Conservation (phyloP, 2,797 vertebrate genomes). For the Mormyrops attenuatus region DNA sequence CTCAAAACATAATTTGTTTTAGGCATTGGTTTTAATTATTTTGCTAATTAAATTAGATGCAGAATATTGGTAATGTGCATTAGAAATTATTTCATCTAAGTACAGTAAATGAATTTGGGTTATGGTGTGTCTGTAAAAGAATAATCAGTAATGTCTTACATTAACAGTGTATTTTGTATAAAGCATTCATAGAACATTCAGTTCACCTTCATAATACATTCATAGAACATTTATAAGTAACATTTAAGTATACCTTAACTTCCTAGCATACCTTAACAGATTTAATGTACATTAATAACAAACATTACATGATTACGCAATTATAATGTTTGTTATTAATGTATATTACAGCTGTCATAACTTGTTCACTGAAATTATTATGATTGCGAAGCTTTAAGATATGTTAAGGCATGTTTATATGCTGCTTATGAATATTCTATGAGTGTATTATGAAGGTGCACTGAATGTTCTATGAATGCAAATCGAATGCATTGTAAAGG, state of each 20-base stretch:
- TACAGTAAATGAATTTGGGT: constrained; percentile 26
- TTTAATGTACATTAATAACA: background rate
- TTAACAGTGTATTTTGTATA: background rate
- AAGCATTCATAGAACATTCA: background rate
- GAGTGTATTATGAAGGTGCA: background rate
- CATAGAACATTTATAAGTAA: background rate
- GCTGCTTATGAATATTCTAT: background rate
- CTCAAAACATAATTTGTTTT: constrained; percentile 48
- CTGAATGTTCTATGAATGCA: background rate
- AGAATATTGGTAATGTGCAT: constrained; percentile 48
- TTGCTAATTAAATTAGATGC: constrained; percentile 58
- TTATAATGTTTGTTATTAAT: background rate
- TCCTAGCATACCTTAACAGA: background rate
- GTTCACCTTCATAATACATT: no score
- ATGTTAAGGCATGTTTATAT: background rate
- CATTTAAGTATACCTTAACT: background rate
- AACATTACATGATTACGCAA: background rate
- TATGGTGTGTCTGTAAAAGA: constrained; percentile 50
- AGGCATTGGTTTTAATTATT: constrained; percentile 50
- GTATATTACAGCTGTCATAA: background rate
- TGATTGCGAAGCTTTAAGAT: background rate
- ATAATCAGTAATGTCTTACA: constrained; percentile 30
- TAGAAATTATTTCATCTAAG: constrained; percentile 61
- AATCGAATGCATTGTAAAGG: background rate
- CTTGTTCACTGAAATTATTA: background rate